Base-by-base conservation (phyloP, 1,140 invertebrate genomes). In the Formica exsecta region DNA sequence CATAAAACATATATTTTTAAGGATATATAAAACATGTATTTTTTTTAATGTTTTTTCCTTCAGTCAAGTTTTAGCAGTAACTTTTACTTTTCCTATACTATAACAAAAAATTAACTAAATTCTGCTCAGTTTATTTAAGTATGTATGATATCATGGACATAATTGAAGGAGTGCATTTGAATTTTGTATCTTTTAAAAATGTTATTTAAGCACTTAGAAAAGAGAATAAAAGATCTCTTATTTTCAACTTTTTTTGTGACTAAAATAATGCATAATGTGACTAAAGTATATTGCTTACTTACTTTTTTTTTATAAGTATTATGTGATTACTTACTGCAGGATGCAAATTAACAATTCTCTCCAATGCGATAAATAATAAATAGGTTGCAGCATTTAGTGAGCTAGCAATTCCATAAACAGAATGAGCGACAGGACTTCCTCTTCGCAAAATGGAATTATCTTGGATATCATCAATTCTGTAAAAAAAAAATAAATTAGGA, bases 301-400 rank as follows among this genome's bases (percentile, higher is more conserved):
- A 29, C 25, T 9, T 41, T 48, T 48, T 48, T 48, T 48, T 48
- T 48, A 13, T 48, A 48, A 48, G 16, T 16, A 48, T 41, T 8
- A 29, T 29, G 25, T 3, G 19, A 68, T 36, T 65, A 79, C 86
- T 86, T 59, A 98, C 98, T 95, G 98, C 96, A 29, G 98, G 97
- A 96, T 97, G 96, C 32, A 99, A 95, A 75, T 96, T 96, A 54
- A 98, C 93, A 16, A 97, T 97, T 95, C 97, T 98, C 94, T 99
- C 97, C 13, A 99, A 95, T 3, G 98, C 98, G 79, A 99, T 96
- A 93, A 99, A 98, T 91, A 99, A 96, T 0, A 98, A 97, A 95
- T 99, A 99, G 96, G 99, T 99, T n/a, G 98, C 98, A 57, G 98
- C 97, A 95, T 99, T 99, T 83, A 99, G 99, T 16, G 99, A 99